Conservation (phyloP, 2,888 invertebrate genomes). For the Pyrocoelia pectoralis region DNA sequence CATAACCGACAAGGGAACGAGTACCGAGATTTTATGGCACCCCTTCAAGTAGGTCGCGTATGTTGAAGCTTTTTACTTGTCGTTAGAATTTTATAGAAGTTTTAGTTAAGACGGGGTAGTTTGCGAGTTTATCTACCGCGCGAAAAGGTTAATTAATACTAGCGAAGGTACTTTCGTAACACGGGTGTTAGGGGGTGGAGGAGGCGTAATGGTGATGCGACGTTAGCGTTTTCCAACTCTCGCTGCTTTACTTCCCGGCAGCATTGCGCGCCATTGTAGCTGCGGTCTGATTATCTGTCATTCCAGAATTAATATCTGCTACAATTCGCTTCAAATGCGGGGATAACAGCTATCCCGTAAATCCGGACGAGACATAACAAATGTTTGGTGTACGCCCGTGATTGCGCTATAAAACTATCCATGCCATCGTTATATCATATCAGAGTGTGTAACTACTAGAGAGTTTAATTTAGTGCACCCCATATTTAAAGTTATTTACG, state of each 20-base stretch:
- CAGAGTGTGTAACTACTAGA: conserved; percentile 32
- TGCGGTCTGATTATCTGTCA: conserved; percentile 46
- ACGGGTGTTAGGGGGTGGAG: too few relatives aligned
- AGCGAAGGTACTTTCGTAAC: background rate
- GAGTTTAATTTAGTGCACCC: conserved; percentile 33
- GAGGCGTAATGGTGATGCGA: background rate
- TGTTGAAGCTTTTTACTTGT: conserved; percentile 37
- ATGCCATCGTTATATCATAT: conserved; percentile 39
- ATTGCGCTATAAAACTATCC: conserved; percentile 48
- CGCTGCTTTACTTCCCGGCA: conserved; percentile 35
- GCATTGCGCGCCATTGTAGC: conserved; percentile 42
- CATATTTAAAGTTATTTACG: conserved; percentile 33
- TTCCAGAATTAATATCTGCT: conserved; percentile 47
- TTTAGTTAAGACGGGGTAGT: conserved; percentile 32
- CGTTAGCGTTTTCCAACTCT: conserved; percentile 33
- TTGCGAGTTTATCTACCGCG: conserved; percentile 14
- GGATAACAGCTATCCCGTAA: conserved; percentile 47
- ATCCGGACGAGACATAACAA: conserved; percentile 45
- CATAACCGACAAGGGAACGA: conserved; percentile 52
- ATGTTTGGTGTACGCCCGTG: conserved; percentile 44
- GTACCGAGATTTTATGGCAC: conserved; percentile 51
- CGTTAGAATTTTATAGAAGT: conserved; percentile 42
- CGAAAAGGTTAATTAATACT: conserved; percentile 5
- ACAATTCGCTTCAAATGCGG: conserved; percentile 43
- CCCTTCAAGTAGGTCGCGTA: conserved; percentile 36